Conservation (phyloP, 2,113 vertebrate species). For the Camelus bactrianus region DNA sequence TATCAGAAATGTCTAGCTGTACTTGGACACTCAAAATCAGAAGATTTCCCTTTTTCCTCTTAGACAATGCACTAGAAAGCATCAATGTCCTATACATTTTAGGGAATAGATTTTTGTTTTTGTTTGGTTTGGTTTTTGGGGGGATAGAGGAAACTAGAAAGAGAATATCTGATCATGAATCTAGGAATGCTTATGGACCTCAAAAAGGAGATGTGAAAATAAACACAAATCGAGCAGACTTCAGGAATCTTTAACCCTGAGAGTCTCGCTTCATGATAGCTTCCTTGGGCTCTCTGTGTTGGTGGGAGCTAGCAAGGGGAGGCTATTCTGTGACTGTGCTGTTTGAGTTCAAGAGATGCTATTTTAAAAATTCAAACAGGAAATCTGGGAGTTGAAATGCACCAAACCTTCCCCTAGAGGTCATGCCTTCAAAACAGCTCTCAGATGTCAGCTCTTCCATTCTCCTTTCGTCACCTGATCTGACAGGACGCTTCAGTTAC, state of each 20-base stretch:
- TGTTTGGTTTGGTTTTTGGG: background rate
- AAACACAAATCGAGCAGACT: slow-evolving; percentile 27
- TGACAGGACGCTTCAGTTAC: background rate
- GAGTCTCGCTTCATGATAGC: background rate
- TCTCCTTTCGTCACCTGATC: background rate
- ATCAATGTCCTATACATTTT: background rate
- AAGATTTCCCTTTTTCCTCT: background rate
- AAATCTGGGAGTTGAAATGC: slow-evolving; percentile 62
- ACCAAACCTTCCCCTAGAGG: slow-evolving; percentile 41
- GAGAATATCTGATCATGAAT: background rate
- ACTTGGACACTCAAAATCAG: background rate
- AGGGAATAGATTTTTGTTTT: background rate
- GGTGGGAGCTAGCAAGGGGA: background rate
- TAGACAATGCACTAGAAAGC: background rate
- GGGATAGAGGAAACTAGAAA: background rate
- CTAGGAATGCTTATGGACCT: background rate
- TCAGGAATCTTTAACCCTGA: background rate
- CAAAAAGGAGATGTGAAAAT: background rate
- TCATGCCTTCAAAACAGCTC: slow-evolving; percentile 32
- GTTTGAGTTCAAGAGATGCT: slow-evolving; percentile 54
- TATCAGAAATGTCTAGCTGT: background rate
- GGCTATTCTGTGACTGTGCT: background rate
- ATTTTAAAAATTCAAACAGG: slow-evolving; percentile 64
- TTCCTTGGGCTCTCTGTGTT: background rate
- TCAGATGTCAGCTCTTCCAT: background rate